Conservation (phyloP, 1,140 invertebrate species). For the Thaumetopoea pityocampa region DNA sequence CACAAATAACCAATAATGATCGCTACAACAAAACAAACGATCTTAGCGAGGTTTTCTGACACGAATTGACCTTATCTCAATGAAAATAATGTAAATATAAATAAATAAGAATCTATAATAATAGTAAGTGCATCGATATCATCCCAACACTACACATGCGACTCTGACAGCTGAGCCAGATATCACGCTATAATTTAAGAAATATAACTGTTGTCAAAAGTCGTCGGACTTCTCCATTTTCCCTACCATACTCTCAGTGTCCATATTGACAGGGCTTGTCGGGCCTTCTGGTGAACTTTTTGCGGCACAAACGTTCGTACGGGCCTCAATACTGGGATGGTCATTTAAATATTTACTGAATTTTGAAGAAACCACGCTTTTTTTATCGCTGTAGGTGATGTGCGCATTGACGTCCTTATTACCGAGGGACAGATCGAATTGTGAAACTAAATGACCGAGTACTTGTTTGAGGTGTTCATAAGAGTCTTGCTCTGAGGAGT, state of each 20-base stretch:
- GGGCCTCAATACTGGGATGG: not conserved
- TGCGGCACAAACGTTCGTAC: not conserved
- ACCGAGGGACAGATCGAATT: conserved; percentile 54
- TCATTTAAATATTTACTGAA: conserved; percentile 3
- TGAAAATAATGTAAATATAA: not conserved
- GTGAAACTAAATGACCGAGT: conserved; percentile 48
- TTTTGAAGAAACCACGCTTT: not conserved
- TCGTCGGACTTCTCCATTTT: conserved; percentile 1
- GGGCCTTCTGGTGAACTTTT: not conserved
- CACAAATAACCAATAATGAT: too few species aligned
- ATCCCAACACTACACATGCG: too few species aligned
- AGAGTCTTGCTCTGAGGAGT: conserved; percentile 38
- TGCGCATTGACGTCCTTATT: conserved; percentile 27
- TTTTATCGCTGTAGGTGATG: conserved; percentile 21
- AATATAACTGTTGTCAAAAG: conserved; percentile 11
- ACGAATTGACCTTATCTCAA: not conserved
- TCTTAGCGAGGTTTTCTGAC: not conserved
- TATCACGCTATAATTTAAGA: too few species aligned
- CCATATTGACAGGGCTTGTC: not conserved
- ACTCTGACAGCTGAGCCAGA: not conserved
- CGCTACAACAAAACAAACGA: too few species aligned
- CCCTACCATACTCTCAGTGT: not conserved
- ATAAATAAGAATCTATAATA: too few species aligned
- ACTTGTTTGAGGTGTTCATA: conserved; percentile 60
- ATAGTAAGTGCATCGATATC: too few species aligned